These are phyloP conservation scores for Epinotia bilunana DNA, from an alignment of 2,888 invertebrate genomes.

Conservation along the genomic window DNA sequence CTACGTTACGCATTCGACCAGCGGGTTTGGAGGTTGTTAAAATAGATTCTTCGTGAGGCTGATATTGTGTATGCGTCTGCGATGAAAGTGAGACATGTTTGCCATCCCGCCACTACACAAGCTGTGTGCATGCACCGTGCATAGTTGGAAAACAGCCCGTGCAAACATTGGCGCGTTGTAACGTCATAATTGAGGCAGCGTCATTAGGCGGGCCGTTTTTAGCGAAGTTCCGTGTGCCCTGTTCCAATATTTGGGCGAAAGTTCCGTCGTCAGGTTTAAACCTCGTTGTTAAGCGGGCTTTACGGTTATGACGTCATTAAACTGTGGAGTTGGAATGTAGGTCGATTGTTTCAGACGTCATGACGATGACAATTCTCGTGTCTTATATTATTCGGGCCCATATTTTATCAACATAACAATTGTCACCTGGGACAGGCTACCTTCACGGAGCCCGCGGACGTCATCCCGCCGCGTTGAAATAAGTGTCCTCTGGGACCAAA, in stretches of 20 bases:
- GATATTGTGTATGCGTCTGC: neutral
- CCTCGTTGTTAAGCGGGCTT: slow-evolving; percentile 21
- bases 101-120: neutral
- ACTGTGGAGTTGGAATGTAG: slow-evolving; percentile 14
- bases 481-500: too few species aligned
- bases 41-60: neutral
- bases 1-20: too few species aligned
- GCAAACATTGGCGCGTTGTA: slow-evolving; percentile 10
- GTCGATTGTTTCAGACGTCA: neutral
- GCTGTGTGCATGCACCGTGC: slow-evolving; percentile 14
- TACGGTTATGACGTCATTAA: slow-evolving; percentile 23
- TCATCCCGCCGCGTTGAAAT: too few species aligned
- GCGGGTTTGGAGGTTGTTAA: too few species aligned
- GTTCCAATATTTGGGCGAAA: slow-evolving; percentile 28
- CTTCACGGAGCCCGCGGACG: too few species aligned
- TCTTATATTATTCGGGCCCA: too few species aligned
- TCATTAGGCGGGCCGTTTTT: slow-evolving; percentile 13
- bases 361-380: too few species aligned
- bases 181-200: slow-evolving; percentile 18
- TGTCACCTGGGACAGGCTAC: too few species aligned
- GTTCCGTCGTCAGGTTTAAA: slow-evolving; percentile 12
- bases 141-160: slow-evolving; percentile 12
- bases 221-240: neutral
- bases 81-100: neutral
- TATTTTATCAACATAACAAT: too few species aligned